phyloP scores from a whole-genome alignment of 2,888 invertebrate species.

The Leptogaster cylindrica region DNA sequence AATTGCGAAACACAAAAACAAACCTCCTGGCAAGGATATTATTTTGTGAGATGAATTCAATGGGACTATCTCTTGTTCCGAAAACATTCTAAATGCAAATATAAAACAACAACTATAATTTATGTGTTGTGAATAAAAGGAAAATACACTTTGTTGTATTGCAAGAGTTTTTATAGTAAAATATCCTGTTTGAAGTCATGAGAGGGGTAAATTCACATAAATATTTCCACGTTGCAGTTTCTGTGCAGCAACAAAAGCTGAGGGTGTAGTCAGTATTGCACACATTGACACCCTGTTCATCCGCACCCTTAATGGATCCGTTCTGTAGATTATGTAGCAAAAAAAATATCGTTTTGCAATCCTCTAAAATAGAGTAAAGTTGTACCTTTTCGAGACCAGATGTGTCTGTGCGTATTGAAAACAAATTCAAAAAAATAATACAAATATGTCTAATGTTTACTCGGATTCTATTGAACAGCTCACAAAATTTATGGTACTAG shows the following conservation, averaged over 20 bases:
- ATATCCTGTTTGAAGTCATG: constrained; percentile 6
- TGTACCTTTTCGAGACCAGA: constrained; percentile 13
- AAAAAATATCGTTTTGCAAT: constrained; percentile 13
- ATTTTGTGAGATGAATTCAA: neutral
- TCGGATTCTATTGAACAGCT: constrained; percentile 8
- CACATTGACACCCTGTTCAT: constrained; percentile 5
- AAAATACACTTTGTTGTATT: constrained; percentile 17
- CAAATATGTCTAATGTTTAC: constrained; percentile 37
- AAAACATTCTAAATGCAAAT: constrained; percentile 34
- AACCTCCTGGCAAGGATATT: neutral
- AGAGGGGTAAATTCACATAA: constrained; percentile 34
- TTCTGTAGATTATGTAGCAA: no score
- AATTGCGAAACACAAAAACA: neutral
- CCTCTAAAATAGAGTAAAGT: neutral
- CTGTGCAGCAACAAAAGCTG: constrained; percentile 16
- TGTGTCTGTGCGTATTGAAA: constrained; percentile 28
- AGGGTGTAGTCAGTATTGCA: constrained; percentile 22
- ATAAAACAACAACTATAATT: constrained; percentile 14
- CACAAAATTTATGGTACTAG: constrained; percentile 43
- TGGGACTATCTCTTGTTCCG: constrained; percentile 20
- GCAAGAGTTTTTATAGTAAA: constrained; percentile 19
- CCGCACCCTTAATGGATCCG: constrained; percentile 8
- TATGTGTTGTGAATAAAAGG: constrained; percentile 27
- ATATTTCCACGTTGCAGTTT: constrained; percentile 24
- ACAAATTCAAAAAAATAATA: constrained; percentile 22